Percentiles rank a stretch among this genome's conserved stretches.
phyloP scores from a whole-genome alignment of 2,113 vertebrate species.

The Montifringilla adamsi region DNA sequence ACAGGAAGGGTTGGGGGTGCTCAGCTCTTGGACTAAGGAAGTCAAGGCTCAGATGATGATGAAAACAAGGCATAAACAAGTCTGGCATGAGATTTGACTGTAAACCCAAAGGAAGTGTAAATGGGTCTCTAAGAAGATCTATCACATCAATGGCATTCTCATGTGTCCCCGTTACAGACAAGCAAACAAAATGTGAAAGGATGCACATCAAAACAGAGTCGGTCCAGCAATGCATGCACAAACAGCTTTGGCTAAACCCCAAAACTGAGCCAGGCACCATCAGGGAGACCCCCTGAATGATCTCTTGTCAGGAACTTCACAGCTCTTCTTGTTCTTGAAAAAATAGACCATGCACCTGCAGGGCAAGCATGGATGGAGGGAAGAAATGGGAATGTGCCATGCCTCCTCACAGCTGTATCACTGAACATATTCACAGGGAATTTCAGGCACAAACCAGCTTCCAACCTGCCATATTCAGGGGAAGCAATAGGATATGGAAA shows the following conservation, averaged over 20 bases:
- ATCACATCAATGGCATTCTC: fast-evolving
- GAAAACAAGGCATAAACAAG: neutral
- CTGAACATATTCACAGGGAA: neutral
- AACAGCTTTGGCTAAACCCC: neutral
- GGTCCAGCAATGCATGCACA: neutral
- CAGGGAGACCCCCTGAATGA: neutral
- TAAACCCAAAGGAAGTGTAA: neutral
- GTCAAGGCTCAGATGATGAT: neutral
- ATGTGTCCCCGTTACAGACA: neutral
- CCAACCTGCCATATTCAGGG: neutral
- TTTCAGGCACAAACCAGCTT: neutral
- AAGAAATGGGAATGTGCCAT: neutral
- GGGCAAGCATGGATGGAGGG: neutral
- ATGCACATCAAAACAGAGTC: neutral
- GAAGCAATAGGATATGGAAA: neutral
- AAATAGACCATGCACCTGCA: neutral
- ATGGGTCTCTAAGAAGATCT: neutral
- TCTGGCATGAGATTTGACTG: neutral
- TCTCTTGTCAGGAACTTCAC: neutral
- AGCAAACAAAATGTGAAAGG: neutral
- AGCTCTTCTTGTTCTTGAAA: neutral
- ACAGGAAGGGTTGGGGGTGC: neutral
- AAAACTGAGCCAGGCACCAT: neutral
- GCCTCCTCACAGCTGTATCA: neutral
- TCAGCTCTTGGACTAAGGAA: neutral